Evolutionary conservation across 2,888 invertebrate species (phyloP).

Genomic region (Neocrepidodera transversa): DNA sequence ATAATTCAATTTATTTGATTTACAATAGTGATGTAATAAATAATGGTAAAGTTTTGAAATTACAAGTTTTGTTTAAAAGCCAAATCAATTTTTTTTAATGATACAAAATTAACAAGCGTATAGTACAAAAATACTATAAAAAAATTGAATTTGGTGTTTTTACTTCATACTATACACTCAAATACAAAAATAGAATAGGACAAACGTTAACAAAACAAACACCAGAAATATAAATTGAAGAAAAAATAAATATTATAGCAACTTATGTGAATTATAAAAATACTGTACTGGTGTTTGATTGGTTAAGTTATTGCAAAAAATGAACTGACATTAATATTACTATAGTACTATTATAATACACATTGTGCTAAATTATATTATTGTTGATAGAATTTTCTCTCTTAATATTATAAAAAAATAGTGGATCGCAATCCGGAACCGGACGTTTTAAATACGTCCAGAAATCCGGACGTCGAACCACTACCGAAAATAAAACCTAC

Average conservation of each 20-base stretch:
- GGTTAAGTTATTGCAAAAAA: slow-evolving; percentile 14
- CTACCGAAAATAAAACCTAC: too few species aligned
- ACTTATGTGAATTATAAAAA: background rate
- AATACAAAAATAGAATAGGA: background rate
- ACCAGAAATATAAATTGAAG: background rate
- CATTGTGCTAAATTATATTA: slow-evolving; percentile 30
- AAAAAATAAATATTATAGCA: background rate
- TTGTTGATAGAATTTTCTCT: slow-evolving; percentile 19
- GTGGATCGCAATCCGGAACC: too few species aligned
- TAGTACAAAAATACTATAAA: background rate
- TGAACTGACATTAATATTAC: too few species aligned
- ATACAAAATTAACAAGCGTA: background rate
- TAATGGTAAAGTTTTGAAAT: slow-evolving; percentile 10
- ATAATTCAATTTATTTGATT: slow-evolving; percentile 21
- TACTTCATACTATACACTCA: background rate
- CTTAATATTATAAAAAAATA: slow-evolving; percentile 29
- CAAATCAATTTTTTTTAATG: background rate
- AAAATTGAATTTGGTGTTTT: background rate
- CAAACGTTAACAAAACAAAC: background rate
- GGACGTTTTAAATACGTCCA: too few species aligned
- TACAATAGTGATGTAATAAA: slow-evolving; percentile 22
- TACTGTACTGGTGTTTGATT: background rate
- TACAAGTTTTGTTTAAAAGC: slow-evolving; percentile 3
- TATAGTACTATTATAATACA: slow-evolving; percentile 32
- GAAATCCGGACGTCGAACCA: too few species aligned